A percentile compares a stretch with the other conserved stretches of the same genome.
Evolutionary conservation across 2,797 vertebrate genomes (phyloP).

Genomic region (Sphenopsis melanotis): DNA sequence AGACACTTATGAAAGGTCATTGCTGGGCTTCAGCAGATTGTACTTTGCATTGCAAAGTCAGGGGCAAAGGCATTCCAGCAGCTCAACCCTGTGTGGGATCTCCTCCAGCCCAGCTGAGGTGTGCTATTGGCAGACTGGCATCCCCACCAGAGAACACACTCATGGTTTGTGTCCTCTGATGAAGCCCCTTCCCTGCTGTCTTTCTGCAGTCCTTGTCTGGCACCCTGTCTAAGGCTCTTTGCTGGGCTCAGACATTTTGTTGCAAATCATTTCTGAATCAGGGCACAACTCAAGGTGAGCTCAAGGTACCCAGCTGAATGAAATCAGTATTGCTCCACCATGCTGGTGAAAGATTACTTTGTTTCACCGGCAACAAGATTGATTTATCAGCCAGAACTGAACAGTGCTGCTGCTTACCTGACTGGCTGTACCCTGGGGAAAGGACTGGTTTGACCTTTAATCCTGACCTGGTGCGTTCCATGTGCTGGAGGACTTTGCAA

Average conservation of each 20-base stretch:
- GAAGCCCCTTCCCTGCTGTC: neutral
- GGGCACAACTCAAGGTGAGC: neutral
- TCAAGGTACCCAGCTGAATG: neutral
- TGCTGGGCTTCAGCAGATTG: neutral
- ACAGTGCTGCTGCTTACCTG: neutral
- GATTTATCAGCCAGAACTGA: neutral
- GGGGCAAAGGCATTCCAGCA: neutral
- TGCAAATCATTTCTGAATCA: neutral
- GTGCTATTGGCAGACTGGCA: neutral
- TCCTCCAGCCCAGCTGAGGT: neutral
- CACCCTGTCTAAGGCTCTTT: neutral
- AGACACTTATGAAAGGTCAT: neutral
- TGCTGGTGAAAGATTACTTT: neutral
- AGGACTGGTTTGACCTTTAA: neutral
- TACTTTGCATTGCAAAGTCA: fast-evolving
- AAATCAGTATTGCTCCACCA: neutral
- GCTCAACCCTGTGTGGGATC: neutral
- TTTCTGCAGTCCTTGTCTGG: neutral
- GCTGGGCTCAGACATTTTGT: neutral
- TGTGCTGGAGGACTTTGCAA: neutral
- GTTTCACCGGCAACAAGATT: neutral
- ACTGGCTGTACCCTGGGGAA: neutral
- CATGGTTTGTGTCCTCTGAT: neutral
- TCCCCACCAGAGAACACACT: neutral
- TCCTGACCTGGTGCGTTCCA: neutral